Percentiles rank a stretch among this genome's conserved stretches.
Evolutionary conservation across 2,888 invertebrate species (phyloP).

Genomic region (Pristionchus exspectatus): DNA sequence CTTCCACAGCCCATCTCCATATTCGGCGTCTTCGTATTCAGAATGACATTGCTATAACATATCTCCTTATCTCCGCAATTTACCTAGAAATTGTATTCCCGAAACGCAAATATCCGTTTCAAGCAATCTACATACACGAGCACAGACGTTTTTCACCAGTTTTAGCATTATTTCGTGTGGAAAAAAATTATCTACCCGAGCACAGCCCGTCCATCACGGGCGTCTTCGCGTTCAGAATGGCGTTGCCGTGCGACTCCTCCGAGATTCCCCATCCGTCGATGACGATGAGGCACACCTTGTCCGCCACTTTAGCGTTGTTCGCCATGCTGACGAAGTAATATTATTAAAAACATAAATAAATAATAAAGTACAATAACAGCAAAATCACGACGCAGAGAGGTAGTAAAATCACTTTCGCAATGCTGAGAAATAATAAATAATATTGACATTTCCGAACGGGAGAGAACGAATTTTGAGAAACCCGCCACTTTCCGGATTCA

Average conservation of each 20-base stretch:
- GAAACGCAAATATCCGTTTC: too few species aligned
- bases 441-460: not conserved
- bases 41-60: conserved; percentile 80
- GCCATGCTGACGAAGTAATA: conserved; percentile 59
- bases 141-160: too few species aligned
- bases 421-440: not conserved
- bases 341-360: too few species aligned
- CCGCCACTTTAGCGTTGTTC: conserved; percentile 63
- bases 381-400: too few species aligned
- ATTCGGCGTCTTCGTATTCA: conserved; percentile 80
- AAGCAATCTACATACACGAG: too few species aligned
- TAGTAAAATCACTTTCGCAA: too few species aligned
- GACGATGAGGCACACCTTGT: conserved; percentile 79
- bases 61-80: not conserved
- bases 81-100: too few species aligned
- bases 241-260: conserved; percentile 79
- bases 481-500: not conserved
- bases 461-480: too few species aligned
- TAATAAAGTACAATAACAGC: too few species aligned
- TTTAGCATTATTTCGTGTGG: too few species aligned
- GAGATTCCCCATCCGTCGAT: conserved; percentile 81
- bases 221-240: conserved; percentile 80
- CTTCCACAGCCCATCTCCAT: too few species aligned
- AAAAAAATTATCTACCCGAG: too few species aligned
- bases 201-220: conserved; percentile 80